Percentiles rank a stretch among this genome's conserved stretches.
These are phyloP conservation scores for Crotalus viridis DNA, from an alignment of 2,113 vertebrate genomes.

Conservation along the genomic window DNA sequence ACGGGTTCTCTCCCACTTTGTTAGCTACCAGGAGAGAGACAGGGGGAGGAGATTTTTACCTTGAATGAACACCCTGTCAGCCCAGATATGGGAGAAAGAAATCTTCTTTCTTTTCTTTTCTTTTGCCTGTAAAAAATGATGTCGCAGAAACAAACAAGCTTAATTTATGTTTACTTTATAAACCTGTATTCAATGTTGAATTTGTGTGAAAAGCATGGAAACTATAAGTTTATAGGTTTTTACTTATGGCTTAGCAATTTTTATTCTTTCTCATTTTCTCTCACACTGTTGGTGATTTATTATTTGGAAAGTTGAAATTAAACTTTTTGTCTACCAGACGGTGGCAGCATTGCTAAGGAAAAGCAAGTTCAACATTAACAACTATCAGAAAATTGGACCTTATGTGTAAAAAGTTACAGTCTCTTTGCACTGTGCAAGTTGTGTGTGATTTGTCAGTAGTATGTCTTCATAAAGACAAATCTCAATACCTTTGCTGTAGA, in stretches of 20 bases:
- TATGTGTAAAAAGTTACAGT: background rate
- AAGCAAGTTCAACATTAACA: constrained; percentile 36
- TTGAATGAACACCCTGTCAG: no score
- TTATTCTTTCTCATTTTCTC: background rate
- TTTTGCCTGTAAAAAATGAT: no score
- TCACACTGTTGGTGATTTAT: background rate
- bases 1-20: no score
- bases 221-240: background rate
- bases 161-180: background rate
- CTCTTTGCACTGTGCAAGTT: background rate
- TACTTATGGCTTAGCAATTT: accelerated
- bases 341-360: constrained; percentile 77
- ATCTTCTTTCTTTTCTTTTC: no score
- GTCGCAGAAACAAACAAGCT: background rate
- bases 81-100: no score
- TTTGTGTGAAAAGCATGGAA: background rate
- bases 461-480: background rate
- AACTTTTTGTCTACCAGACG: constrained; percentile 61
- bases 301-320: background rate
- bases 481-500: background rate
- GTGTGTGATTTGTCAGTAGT: background rate
- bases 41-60: no score
- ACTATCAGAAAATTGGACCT: background rate
- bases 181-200: background rate
- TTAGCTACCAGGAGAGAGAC: no score